Percentiles rank a stretch among this genome's conserved stretches.
Conservation (phyloP, 2,888 invertebrate genomes). For the Helobdella robusta region DNA sequence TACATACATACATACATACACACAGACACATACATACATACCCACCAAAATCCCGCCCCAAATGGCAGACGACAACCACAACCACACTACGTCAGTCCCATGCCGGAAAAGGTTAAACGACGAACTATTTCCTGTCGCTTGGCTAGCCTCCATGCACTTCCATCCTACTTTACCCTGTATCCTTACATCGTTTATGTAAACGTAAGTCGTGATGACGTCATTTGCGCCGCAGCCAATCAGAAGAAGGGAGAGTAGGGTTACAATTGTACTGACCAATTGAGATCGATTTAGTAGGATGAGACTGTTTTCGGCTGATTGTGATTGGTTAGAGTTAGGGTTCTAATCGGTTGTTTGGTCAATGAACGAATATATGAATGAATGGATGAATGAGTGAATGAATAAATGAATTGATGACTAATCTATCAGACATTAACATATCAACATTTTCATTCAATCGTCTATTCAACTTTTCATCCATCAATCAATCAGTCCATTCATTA, state of each 20-base stretch:
- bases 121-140: background rate
- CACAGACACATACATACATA: too few species aligned
- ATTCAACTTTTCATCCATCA: too few species aligned
- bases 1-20: too few species aligned
- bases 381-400: too few species aligned
- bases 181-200: slow-evolving; percentile 5
- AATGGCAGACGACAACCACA: slow-evolving; percentile 7
- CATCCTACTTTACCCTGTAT: background rate
- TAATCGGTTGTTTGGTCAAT: background rate
- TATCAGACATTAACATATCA: too few species aligned
- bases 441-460: too few species aligned
- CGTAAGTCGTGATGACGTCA: background rate
- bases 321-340: background rate
- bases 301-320: slow-evolving; percentile 5
- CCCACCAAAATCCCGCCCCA: slow-evolving; percentile 13
- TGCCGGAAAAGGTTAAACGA: background rate
- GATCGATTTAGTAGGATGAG: background rate
- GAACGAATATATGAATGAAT: too few species aligned
- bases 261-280: slow-evolving; percentile 15
- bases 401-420: too few species aligned
- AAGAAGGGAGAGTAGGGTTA: background rate
- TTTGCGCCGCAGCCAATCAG: slow-evolving; percentile 2
- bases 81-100: background rate
- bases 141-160: slow-evolving; percentile 2
- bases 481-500: too few species aligned